These are phyloP conservation scores for Aptenodytes patagonicus DNA, from an alignment of 2,113 vertebrate species.

Conservation along the genomic window DNA sequence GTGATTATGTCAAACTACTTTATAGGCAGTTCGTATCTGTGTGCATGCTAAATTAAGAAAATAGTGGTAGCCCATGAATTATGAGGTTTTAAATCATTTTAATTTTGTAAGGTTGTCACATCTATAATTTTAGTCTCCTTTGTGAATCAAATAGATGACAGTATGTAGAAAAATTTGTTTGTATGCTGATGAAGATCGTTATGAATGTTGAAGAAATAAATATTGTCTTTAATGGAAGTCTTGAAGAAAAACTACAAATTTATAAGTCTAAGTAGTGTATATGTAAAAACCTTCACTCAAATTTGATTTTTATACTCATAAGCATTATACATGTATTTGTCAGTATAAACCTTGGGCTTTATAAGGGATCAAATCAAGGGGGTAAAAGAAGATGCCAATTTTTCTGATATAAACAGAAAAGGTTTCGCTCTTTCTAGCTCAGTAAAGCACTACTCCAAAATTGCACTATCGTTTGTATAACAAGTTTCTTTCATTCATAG, in stretches of 20 bases:
- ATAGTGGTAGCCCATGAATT: not conserved
- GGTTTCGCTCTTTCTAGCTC: not conserved
- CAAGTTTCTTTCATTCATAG: not conserved
- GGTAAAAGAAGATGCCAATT: not conserved
- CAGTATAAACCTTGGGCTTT: not conserved
- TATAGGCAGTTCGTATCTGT: not conserved
- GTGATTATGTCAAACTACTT: not conserved
- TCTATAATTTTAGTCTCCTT: not conserved
- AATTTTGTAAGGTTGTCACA: not conserved
- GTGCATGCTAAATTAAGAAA: not conserved
- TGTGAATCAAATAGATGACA: not conserved
- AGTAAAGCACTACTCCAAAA: not conserved
- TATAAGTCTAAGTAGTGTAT: not conserved
- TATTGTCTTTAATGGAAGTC: not conserved
- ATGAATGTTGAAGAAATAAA: not conserved
- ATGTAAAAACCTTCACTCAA: not conserved
- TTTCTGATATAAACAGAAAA: not conserved
- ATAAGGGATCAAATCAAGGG: not conserved
- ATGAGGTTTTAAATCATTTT: not conserved
- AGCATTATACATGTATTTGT: not conserved
- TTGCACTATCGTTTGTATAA: not conserved
- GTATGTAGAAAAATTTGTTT: not conserved
- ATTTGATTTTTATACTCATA: not conserved
- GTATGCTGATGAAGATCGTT: not conserved
- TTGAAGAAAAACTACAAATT: not conserved